Percentiles rank a stretch among this genome's conserved stretches.
These are phyloP conservation scores for Acrocephalus kingi DNA, from an alignment of 2,113 vertebrate species.

Conservation along the genomic window DNA sequence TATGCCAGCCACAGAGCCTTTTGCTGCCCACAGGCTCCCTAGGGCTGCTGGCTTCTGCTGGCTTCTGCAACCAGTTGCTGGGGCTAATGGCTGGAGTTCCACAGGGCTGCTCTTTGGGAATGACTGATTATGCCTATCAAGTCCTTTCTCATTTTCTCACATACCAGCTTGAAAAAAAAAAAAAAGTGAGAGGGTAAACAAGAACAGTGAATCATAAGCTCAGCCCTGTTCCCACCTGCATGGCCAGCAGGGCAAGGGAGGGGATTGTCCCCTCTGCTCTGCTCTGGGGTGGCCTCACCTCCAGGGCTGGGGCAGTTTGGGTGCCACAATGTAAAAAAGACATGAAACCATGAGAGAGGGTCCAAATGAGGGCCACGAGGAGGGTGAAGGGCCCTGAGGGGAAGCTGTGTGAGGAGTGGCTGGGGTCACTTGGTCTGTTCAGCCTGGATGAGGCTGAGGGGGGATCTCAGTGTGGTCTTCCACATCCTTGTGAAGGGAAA, in stretches of 20 bases:
- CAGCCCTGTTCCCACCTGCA: neutral
- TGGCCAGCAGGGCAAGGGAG: accelerated
- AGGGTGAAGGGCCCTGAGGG: neutral
- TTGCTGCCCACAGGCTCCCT: accelerated
- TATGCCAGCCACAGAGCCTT: neutral
- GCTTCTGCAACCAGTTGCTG: neutral
- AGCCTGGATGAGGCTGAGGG: neutral
- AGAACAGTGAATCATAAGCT: neutral
- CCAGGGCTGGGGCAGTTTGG: neutral
- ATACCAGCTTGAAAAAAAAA: neutral
- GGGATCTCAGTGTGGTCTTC: neutral
- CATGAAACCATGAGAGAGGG: neutral
- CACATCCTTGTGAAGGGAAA: neutral
- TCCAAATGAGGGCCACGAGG: neutral
- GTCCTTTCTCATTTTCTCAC: neutral
- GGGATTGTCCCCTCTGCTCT: neutral
- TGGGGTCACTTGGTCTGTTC: neutral
- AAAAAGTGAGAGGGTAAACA: neutral
- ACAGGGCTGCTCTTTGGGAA: neutral
- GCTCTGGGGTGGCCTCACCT: accelerated
- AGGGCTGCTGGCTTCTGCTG: neutral
- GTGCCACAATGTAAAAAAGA: neutral
- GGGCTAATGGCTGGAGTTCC: neutral
- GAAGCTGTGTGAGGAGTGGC: accelerated
- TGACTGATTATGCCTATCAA: neutral